These are phyloP conservation scores for Temnothorax ravouxi DNA, from an alignment of 2,888 invertebrate genomes.

Conservation along the genomic window DNA sequence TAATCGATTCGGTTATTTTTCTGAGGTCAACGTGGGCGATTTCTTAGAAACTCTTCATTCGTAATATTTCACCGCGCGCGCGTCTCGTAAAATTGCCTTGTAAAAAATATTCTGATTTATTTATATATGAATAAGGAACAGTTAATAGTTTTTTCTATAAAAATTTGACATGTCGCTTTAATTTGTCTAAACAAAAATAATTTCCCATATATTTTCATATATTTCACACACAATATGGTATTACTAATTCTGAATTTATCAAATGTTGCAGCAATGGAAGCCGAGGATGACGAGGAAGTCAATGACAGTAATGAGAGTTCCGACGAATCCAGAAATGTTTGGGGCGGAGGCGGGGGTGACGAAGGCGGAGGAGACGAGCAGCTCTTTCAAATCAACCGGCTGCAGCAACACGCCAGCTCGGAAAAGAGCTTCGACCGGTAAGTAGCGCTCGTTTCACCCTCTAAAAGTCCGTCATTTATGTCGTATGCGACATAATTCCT, in stretches of 20 bases:
- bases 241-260: constrained; percentile 44
- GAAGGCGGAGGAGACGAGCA: constrained; percentile 77
- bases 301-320: constrained; percentile 69
- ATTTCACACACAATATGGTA: background rate
- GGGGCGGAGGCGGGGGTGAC: constrained; percentile 70
- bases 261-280: constrained; percentile 78
- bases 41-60: background rate
- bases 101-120: too few relatives aligned
- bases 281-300: constrained; percentile 77
- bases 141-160: too few relatives aligned
- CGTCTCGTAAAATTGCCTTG: background rate
- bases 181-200: background rate
- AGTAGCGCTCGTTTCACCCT: constrained; percentile 65
- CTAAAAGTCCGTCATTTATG: background rate
- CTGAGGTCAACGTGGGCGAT: constrained; percentile 22
- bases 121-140: too few relatives aligned
- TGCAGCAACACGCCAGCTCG: constrained; percentile 78
- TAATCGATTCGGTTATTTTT: constrained; percentile 38
- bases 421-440: constrained; percentile 79
- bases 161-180: background rate
- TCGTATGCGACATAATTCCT: constrained; percentile 3
- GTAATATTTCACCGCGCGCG: background rate
- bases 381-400: constrained; percentile 75
- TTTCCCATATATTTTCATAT: background rate
- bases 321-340: constrained; percentile 59